phyloP scores from a whole-genome alignment of 2,113 vertebrate genomes.

The Ptychochromis oligacanthus region DNA sequence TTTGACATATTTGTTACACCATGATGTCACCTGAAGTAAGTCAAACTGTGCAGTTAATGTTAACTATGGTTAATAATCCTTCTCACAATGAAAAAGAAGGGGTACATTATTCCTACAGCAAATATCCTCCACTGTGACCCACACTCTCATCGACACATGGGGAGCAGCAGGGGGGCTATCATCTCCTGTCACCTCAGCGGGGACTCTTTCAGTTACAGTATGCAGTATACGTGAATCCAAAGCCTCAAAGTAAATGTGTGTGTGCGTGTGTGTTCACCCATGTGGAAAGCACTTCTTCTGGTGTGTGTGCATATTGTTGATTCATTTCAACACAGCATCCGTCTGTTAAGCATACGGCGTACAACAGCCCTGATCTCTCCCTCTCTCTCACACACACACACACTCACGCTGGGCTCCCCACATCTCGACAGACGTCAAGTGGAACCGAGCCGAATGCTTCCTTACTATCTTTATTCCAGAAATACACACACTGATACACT shows the following conservation, averaged over 20 bases:
- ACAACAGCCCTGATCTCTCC: not conserved
- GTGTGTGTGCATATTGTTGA: conserved; percentile 5
- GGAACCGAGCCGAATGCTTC: not conserved
- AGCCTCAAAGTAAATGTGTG: not conserved
- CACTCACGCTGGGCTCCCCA: not conserved
- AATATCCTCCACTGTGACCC: conserved; percentile 22
- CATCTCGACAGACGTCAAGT: not conserved
- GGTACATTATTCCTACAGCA: conserved; percentile 8
- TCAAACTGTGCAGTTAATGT: not conserved
- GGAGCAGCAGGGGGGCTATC: not conserved
- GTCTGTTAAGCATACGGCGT: conserved; percentile 25
- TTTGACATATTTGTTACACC: not conserved
- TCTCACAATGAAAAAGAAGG: not conserved
- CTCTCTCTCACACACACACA: not conserved
- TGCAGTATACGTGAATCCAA: not conserved
- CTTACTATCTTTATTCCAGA: not conserved
- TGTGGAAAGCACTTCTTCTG: not conserved
- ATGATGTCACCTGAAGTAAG: not conserved
- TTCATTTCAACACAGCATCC: conserved; percentile 5
- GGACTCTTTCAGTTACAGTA: not conserved
- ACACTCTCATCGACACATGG: not conserved
- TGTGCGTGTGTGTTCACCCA: not conserved
- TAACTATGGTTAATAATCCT: not conserved
- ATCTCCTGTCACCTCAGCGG: not conserved
- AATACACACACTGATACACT: not conserved